Conservation (phyloP, 2,888 invertebrate genomes). For the Conus canariensis region DNA sequence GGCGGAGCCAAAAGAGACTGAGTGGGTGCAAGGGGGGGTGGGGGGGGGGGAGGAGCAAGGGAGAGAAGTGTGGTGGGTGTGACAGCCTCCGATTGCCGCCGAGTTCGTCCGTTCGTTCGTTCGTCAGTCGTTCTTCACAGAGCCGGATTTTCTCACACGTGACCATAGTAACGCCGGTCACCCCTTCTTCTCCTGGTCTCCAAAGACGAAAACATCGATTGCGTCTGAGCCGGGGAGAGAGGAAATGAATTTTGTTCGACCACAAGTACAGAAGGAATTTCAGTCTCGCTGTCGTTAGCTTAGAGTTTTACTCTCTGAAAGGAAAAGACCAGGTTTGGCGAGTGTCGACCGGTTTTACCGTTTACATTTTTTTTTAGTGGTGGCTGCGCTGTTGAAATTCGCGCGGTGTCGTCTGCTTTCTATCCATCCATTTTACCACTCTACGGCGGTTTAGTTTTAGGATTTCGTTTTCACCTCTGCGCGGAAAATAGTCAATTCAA, state of each 20-base stretch:
- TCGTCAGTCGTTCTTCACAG: no score
- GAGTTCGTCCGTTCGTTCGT: not conserved
- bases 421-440: no score
- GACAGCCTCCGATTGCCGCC: no score
- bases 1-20: no score
- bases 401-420: not conserved
- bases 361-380: not conserved
- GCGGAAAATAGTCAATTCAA: no score
- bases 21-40: no score
- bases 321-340: not conserved
- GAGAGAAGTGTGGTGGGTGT: no score
- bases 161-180: slow-evolving; percentile 19
- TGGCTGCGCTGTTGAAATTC: not conserved
- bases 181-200: not conserved
- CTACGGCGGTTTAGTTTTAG: no score
- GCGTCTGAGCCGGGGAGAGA: not conserved
- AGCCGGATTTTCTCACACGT: not conserved
- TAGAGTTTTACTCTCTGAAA: not conserved
- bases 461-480: no score
- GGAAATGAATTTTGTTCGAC: not conserved
- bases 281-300: not conserved
- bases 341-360: not conserved
- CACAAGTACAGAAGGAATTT: not conserved
- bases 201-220: not conserved
- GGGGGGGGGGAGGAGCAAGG: no score